phyloP scores from a whole-genome alignment of 2,113 vertebrate species.

The Nothoprocta pentlandii region DNA sequence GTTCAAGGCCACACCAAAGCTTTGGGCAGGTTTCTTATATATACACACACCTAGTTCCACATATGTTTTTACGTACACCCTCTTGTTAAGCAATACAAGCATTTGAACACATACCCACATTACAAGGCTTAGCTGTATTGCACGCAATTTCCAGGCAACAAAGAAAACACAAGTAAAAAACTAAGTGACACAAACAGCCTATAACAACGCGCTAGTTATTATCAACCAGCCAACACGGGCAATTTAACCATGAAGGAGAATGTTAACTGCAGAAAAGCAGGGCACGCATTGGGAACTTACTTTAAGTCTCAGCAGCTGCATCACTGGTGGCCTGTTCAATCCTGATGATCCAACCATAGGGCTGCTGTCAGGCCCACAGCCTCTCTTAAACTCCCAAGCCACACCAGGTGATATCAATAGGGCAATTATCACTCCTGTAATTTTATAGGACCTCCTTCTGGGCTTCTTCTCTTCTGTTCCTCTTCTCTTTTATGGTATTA shows the following conservation, averaged over 20 bases:
- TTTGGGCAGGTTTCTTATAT: not conserved
- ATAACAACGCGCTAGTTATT: not conserved
- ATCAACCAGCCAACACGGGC: not conserved
- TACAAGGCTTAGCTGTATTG: not conserved
- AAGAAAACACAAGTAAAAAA: not conserved
- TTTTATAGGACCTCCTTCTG: not conserved
- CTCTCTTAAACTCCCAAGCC: not conserved
- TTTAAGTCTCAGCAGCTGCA: not conserved
- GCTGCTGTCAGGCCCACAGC: not conserved
- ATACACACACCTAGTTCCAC: not conserved
- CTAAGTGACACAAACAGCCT: not conserved
- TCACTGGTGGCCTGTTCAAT: not conserved
- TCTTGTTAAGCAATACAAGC: not conserved
- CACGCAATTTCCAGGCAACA: not conserved
- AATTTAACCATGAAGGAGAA: not conserved
- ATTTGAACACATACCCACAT: not conserved
- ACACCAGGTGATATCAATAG: not conserved
- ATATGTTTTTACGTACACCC: accelerated
- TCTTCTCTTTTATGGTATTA: not conserved
- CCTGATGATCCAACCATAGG: not conserved
- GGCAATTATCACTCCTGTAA: not conserved
- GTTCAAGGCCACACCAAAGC: not conserved
- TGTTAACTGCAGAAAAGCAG: not conserved
- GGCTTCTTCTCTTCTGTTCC: not conserved
- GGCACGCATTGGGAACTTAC: accelerated